A percentile compares a stretch with the other conserved stretches of the same genome.
Evolutionary conservation across 2,888 invertebrate genomes (phyloP).

Genomic region (Frankliniella fusca): DNA sequence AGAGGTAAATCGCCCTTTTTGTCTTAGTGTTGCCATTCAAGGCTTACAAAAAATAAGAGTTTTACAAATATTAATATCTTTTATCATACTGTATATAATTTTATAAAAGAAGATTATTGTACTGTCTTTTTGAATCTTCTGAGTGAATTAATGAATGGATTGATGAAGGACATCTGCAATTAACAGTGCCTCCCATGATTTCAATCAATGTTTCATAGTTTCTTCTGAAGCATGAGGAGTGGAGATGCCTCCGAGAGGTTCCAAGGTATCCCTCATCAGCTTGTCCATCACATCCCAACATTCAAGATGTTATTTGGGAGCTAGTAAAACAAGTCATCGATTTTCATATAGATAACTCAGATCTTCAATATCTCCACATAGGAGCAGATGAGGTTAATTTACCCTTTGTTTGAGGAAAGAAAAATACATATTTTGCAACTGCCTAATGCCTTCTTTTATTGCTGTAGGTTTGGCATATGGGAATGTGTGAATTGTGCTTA

Average conservation of each 20-base stretch:
- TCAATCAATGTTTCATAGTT: slow-evolving; percentile 50
- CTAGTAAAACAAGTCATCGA: slow-evolving; percentile 68
- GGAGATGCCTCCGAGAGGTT: slow-evolving; percentile 62
- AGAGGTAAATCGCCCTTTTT: slow-evolving; percentile 51
- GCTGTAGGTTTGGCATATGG: slow-evolving; percentile 67
- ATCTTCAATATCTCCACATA: slow-evolving; percentile 66
- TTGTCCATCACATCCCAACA: slow-evolving; percentile 64
- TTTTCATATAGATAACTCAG: slow-evolving; percentile 56
- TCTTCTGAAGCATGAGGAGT: slow-evolving; percentile 68
- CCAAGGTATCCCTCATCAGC: slow-evolving; percentile 64
- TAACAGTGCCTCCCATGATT: slow-evolving; percentile 6
- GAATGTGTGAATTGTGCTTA: slow-evolving; percentile 57
- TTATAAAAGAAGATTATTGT: slow-evolving; percentile 7
- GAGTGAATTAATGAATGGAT: too few species aligned
- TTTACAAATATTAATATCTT: not conserved
- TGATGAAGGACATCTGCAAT: too few species aligned
- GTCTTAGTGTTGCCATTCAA: not conserved
- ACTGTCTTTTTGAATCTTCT: too few species aligned
- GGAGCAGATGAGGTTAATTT: slow-evolving; percentile 69
- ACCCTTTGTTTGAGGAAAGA: slow-evolving; percentile 15
- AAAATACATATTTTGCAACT: slow-evolving; percentile 29
- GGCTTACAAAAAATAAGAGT: too few species aligned
- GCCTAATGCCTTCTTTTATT: slow-evolving; percentile 34
- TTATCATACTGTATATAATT: not conserved
- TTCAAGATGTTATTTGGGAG: slow-evolving; percentile 58